These are phyloP conservation scores for Sterrhoptilus dennistouni DNA, from an alignment of 2,113 vertebrate species.

Conservation along the genomic window DNA sequence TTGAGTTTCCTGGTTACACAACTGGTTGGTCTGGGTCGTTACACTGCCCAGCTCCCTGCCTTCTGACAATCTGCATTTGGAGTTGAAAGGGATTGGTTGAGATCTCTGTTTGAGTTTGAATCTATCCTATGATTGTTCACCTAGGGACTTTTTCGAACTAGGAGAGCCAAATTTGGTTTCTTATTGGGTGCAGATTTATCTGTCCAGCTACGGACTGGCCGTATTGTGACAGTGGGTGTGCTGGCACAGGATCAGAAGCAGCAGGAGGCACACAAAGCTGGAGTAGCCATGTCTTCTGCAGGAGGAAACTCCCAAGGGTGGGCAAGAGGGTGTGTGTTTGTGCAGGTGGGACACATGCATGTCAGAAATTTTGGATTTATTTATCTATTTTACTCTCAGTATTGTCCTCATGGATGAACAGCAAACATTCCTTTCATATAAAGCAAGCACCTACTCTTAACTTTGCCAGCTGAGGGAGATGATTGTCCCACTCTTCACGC, in stretches of 20 bases:
- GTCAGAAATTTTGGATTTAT: not conserved
- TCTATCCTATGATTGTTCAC: not conserved
- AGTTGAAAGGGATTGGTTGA: not conserved
- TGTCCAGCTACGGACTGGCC: not conserved
- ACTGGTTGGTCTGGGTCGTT: not conserved
- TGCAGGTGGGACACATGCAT: fast-evolving
- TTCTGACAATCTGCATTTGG: not conserved
- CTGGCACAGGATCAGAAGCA: not conserved
- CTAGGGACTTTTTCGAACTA: not conserved
- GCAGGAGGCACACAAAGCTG: not conserved
- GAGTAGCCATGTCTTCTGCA: not conserved
- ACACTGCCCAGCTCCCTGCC: not conserved
- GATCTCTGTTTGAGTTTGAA: not conserved
- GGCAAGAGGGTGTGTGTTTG: not conserved
- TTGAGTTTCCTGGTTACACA: not conserved
- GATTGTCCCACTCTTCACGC: not conserved
- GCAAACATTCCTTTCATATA: not conserved
- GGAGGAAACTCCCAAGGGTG: not conserved
- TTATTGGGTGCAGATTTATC: not conserved
- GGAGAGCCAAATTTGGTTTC: not conserved
- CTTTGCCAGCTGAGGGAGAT: fast-evolving
- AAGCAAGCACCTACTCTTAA: not conserved
- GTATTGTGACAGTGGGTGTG: not conserved
- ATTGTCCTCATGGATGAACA: not conserved
- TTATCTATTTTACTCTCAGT: not conserved